Evolutionary conservation across 2,113 vertebrate genomes (phyloP).

Genomic region (Hyaena hyaena): DNA sequence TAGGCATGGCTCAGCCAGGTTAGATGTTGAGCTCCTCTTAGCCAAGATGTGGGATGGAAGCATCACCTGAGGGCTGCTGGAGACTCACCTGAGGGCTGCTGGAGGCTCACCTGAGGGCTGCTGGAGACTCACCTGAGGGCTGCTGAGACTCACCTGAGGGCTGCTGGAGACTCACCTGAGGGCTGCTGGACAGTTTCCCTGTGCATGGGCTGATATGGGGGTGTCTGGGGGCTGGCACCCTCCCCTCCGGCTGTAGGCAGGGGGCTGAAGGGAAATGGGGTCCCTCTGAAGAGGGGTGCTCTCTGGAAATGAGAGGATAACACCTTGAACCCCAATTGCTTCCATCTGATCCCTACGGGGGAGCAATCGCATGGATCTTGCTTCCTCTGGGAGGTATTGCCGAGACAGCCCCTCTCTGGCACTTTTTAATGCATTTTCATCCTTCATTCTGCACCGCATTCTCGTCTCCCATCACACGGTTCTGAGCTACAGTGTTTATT

Average conservation of each 20-base stretch:
- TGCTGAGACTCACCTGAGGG: no score
- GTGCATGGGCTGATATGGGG: rapidly evolving
- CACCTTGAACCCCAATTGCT: not conserved
- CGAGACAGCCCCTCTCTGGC: not conserved
- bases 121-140: no score
- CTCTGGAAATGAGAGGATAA: not conserved
- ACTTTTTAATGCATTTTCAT: not conserved
- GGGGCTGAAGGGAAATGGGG: not conserved
- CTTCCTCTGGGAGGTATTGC: not conserved
- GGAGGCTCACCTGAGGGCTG: no score
- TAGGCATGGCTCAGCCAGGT: not conserved
- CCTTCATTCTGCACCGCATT: not conserved
- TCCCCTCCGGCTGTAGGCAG: not conserved
- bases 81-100: no score
- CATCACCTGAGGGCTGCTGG: not conserved
- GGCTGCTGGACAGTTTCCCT: no score
- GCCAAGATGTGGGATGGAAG: not conserved
- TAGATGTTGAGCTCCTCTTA: not conserved
- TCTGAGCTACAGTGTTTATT: not conserved
- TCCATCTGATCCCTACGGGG: not conserved
- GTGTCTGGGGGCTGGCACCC: no score
- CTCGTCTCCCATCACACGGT: not conserved
- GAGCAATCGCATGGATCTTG: no score
- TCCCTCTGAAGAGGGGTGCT: not conserved
- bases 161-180: no score